phyloP scores from a whole-genome alignment of 2,888 invertebrate genomes.

The Argynnis bischoffii region DNA sequence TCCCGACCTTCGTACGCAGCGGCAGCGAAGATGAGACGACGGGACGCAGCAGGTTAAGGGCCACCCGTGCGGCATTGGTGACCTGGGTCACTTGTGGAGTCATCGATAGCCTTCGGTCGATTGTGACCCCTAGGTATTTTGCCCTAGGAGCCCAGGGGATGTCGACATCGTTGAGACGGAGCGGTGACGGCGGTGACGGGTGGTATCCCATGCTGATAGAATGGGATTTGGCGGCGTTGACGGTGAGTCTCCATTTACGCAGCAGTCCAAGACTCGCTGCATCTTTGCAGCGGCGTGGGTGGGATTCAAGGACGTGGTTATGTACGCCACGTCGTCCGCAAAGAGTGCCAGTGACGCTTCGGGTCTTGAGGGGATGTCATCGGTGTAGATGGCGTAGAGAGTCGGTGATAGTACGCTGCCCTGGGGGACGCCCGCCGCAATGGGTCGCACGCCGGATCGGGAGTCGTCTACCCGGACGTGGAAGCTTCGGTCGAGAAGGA shows the following conservation, averaged over 20 bases:
- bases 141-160: background rate
- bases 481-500: slow-evolving; percentile 37
- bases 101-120: background rate
- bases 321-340: background rate
- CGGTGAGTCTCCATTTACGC: background rate
- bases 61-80: slow-evolving; percentile 5
- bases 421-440: slow-evolving; percentile 35
- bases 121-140: background rate
- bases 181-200: background rate
- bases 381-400: slow-evolving; percentile 31
- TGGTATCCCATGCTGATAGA: background rate
- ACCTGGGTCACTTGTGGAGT: background rate
- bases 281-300: background rate
- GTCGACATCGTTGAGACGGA: background rate
- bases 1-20: slow-evolving; percentile 32
- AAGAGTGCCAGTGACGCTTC: background rate
- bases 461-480: slow-evolving; percentile 36
- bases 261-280: background rate
- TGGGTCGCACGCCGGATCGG: slow-evolving; percentile 8
- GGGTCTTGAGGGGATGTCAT: too few relatives aligned
- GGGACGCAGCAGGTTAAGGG: slow-evolving; percentile 31
- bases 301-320: background rate
- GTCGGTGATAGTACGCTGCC: slow-evolving; percentile 40
- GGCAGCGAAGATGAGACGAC: slow-evolving; percentile 38
- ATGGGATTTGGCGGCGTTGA: background rate